Evolutionary conservation across 2,888 invertebrate genomes (phyloP), one percentile per base, ranked within the genome.

Genomic region (Dexiosoma caninum): DNA sequence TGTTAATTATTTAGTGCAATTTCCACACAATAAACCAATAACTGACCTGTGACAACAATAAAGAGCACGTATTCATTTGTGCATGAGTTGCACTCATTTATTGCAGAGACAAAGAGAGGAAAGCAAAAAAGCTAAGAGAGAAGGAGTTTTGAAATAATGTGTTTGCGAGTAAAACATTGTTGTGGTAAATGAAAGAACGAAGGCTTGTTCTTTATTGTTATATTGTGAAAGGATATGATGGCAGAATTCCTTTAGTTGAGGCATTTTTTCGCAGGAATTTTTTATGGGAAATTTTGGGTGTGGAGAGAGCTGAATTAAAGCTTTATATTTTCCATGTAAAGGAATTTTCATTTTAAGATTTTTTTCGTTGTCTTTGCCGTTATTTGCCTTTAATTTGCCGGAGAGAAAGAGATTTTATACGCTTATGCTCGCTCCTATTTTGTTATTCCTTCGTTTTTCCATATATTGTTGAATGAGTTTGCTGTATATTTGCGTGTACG

Each of bases 11-110:
- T 27, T 27, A 27, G 27, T 19, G 51, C 27, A 27, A 30, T 12
- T 30, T 40, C 0, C 6, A 27, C 27, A 9, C 4, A 12, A 12
- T 10, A 14, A 10, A 55, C 49, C 30, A 57, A 1, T 69, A 62
- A 67, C 71, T 81, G 81, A 81, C 81, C 81, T 77, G 57, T 8
- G 35, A 7, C 30, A 74, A 57, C 30, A 27, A 5, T 27, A 27
- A 27, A 6, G 27, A 27, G 27, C 27, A 27, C 3, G 6, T 27
- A n/a, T 27, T 27, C 27, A 27, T 27, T n/a, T 27, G 27, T 27
- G 3, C 27, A 5, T 7, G 10, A n/a, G 14, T 32, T 60, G 37
- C 70, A 27, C 40, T 16, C 27, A n/a, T 46, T 21, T 12, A 1
- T 2, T 1, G 4, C n/a, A 19, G 21, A 35, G 57, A 37, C 2